A percentile compares a stretch with the other conserved stretches of the same genome.
These are phyloP conservation scores for Lepidurus couesii DNA, from an alignment of 1,140 invertebrate species.

Conservation along the genomic window DNA sequence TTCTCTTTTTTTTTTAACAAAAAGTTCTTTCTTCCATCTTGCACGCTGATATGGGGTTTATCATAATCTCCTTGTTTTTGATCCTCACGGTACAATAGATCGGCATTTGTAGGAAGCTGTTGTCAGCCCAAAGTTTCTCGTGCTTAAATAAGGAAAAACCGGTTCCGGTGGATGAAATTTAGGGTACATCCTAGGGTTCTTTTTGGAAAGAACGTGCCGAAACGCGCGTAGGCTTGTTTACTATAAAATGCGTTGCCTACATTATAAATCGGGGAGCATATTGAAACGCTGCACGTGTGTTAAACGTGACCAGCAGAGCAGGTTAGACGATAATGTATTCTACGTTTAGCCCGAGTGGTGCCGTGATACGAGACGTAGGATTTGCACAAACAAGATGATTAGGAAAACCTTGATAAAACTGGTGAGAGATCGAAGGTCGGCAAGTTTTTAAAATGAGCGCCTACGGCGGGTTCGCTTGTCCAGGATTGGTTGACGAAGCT, in stretches of 20 bases:
- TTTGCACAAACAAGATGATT: neutral
- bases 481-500: neutral
- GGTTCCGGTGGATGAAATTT: neutral
- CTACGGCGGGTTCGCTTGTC: neutral
- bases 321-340: neutral
- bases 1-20: neutral
- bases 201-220: neutral
- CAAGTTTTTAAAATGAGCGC: neutral
- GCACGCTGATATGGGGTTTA: conserved; percentile 16
- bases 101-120: neutral
- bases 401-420: neutral
- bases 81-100: conserved; percentile 22
- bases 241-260: neutral
- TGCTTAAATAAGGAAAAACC: neutral
- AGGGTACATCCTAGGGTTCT: neutral
- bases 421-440: neutral
- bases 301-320: neutral
- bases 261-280: neutral
- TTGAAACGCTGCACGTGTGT: neutral
- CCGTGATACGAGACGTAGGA: neutral
- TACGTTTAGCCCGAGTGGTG: neutral
- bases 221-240: neutral
- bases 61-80: conserved; percentile 11
- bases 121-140: neutral
- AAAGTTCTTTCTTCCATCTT: conserved; percentile 8